These are phyloP conservation scores for Portunus trituberculatus DNA, from an alignment of 1,140 invertebrate genomes.

Conservation along the genomic window DNA sequence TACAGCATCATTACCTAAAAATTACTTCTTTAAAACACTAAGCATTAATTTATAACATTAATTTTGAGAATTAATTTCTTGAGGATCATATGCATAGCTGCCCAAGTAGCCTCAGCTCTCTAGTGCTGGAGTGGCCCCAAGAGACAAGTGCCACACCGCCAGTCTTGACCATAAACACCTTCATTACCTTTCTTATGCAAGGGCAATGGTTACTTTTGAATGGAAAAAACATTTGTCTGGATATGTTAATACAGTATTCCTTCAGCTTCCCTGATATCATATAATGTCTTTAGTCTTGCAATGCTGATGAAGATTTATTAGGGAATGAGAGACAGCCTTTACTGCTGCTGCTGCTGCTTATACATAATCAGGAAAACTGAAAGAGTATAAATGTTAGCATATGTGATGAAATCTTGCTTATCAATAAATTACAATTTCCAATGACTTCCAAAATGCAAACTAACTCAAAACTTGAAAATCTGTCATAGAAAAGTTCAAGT, in stretches of 20 bases:
- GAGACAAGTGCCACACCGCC: not conserved
- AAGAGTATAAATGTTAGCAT: not conserved
- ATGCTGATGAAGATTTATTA: not conserved
- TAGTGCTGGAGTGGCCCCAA: not conserved
- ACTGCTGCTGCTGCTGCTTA: not conserved
- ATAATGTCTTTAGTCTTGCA: not conserved
- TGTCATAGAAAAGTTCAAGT: not conserved
- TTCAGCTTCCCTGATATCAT: not conserved
- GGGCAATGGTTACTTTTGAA: not conserved
- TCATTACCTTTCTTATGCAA: conserved; percentile 14
- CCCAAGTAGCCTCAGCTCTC: not conserved
- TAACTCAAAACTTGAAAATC: not conserved
- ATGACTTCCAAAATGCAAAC: not conserved
- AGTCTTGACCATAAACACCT: not conserved
- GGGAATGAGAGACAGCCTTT: not conserved
- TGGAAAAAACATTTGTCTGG: not conserved
- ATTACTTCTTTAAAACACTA: conserved; percentile 24
- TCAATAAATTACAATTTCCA: not conserved
- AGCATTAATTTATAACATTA: conserved; percentile 7
- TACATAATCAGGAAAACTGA: conserved; percentile 9
- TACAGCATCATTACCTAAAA: not conserved
- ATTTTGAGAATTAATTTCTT: conserved; percentile 15
- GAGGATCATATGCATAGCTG: not conserved
- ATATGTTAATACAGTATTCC: not conserved
- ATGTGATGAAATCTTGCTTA: conserved; percentile 24